Evolutionary conservation across 37 sponge, comb jelly and placozoan genomes (phyloP), one percentile per base, ranked within the genome.

Genomic region (Corticium candelabrum): DNA sequence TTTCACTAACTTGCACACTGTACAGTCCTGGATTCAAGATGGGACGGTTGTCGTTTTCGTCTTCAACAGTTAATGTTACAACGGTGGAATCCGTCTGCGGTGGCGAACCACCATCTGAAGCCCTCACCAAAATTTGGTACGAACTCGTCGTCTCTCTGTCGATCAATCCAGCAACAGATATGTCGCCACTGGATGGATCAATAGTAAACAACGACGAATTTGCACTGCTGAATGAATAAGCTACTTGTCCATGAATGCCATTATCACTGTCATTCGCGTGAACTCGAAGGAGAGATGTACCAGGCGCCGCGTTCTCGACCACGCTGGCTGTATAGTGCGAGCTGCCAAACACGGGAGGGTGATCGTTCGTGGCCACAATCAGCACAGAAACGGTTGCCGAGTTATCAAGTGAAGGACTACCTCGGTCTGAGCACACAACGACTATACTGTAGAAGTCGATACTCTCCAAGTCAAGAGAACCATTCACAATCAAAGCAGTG

Each of bases 11-110:
- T 11, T 11, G 11, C 11, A 21, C 21, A 50, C 15, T 50, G 15
- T 27, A 50, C 15, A 21, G 11, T 11, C 21, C 31, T 34, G 36
- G 36, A 39, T 41, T 38, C 56, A 90, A 83, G 38, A 35, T 15
- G 0, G 90, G 86, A 1, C 75, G 40, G 68, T 69, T 76, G 40
- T 89, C 89, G 75, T 89, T 86, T 27, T 70, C 34, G 74, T 89
- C 82, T 2, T 41, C 1, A 7, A 89, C 37, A 2, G 79, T 73
- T 37, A 89, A 79, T 1, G 57, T 69, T 33, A 82, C 35, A 1
- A 41, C 3, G 1, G 77, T 40, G 1, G 41, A 2, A 33, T 40
- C 29, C 0, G n/a, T 37, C 35, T 1, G 31, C 32, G 0, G 87
- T 82, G 5, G 41, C 37, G 11, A 75, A 15, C 81, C 81, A 3